These are phyloP conservation scores for western clawed frog (Xenopus tropicalis) DNA, from an alignment of 2,113 vertebrate genomes.

Conservation along the genomic window UCB_Xtro_10.0 CM004449.2:44178501-44179000, in stretches of 20 bases:
- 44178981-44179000: too few relatives aligned
- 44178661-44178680: constrained; percentile 69
- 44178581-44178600: not conserved
- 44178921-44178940: too few relatives aligned
- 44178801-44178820: too few relatives aligned
- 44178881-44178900: not conserved
- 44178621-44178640: constrained; percentile 49
- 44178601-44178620: not conserved
- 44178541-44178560: too few relatives aligned
- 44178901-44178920: too few relatives aligned
- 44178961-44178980: too few relatives aligned
- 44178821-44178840: not conserved
- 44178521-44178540: too few relatives aligned
- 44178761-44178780: constrained; percentile 12
- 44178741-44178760: constrained; percentile 34
- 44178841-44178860: not conserved
- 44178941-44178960: too few relatives aligned
- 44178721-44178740: constrained; percentile 12
- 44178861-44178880: not conserved
- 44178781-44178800: constrained; percentile 1
- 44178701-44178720: constrained; percentile 54
- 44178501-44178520: too few relatives aligned
- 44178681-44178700: constrained; percentile 70
- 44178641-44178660: constrained; percentile 48
- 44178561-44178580: too few relatives aligned